These are phyloP conservation scores for Trichomycterus rosablanca DNA, from an alignment of 2,113 vertebrate genomes.

Conservation along the genomic window DNA sequence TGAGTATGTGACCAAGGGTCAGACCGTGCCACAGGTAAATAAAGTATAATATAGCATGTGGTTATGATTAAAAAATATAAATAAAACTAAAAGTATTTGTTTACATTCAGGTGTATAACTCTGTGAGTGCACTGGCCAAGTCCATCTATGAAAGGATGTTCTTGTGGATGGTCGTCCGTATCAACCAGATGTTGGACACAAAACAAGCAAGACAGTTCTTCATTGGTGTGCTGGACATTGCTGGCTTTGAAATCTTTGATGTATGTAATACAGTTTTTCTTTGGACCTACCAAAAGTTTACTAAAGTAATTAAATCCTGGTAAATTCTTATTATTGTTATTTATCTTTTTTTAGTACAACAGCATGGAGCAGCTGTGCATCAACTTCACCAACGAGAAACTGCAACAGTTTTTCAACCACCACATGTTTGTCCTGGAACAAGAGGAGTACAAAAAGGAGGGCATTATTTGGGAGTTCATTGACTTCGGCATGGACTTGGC, in stretches of 20 bases:
- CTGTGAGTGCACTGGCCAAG: constrained; percentile 58
- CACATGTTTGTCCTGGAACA: constrained; percentile 80
- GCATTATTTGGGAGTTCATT: constrained; percentile 85
- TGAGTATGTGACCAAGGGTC: constrained; percentile 56
- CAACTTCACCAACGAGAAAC: constrained; percentile 86
- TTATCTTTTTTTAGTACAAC: constrained; percentile 67
- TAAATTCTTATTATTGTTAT: background rate
- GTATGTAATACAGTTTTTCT: constrained; percentile 13
- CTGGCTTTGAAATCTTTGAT: constrained; percentile 48
- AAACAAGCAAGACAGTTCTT: constrained; percentile 54
- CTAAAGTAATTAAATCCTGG: too few species aligned
- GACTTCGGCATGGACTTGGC: constrained; percentile 86
- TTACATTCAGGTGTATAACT: constrained; percentile 50
- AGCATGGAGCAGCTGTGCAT: constrained; percentile 84
- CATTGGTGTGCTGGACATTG: constrained; percentile 45
- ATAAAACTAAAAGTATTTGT: too few species aligned
- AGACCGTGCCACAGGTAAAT: constrained; percentile 54
- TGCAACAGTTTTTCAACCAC: constrained; percentile 82
- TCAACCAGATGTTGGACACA: constrained; percentile 68
- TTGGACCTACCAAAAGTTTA: background rate
- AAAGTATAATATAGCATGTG: background rate
- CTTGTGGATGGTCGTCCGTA: constrained; percentile 67
- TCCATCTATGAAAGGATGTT: constrained; percentile 69
- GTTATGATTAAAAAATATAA: background rate
- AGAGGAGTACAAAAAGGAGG: constrained; percentile 83